Conservation (phyloP, 2,797 vertebrate species). For the Hylomyscus alleni region DNA sequence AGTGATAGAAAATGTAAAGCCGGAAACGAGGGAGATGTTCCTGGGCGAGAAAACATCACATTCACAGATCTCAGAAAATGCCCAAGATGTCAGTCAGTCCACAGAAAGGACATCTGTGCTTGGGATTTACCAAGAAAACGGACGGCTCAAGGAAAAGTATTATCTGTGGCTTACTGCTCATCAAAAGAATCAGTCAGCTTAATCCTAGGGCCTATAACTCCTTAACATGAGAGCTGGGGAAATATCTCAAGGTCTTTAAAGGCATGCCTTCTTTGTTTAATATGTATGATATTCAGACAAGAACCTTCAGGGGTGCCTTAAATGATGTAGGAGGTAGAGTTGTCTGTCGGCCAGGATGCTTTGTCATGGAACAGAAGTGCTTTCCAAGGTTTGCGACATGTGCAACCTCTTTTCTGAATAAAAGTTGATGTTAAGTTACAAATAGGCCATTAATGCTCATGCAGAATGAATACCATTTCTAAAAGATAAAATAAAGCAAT, state of each 20-base stretch:
- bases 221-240: background rate
- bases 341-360: background rate
- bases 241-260: background rate
- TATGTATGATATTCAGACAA: background rate
- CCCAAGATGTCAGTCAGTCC: background rate
- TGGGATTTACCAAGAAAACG: conserved; percentile 37
- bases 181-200: background rate
- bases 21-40: background rate
- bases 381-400: background rate
- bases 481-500: background rate
- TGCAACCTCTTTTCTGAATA: background rate
- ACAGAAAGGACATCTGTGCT: background rate
- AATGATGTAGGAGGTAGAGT: background rate
- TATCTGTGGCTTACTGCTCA: background rate
- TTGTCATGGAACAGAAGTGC: background rate
- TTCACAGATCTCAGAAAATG: conserved; percentile 22
- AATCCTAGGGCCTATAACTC: background rate
- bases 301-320: background rate
- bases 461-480: background rate
- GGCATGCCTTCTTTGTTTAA: conserved; percentile 11
- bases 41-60: background rate
- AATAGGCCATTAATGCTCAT: background rate
- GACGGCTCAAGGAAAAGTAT: background rate
- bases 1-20: background rate
- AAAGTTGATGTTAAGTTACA: background rate